Percentiles rank a stretch among this genome's conserved stretches.
Evolutionary conservation across 2,113 vertebrate species (phyloP).

Genomic region (Falcunculus frontatus): DNA sequence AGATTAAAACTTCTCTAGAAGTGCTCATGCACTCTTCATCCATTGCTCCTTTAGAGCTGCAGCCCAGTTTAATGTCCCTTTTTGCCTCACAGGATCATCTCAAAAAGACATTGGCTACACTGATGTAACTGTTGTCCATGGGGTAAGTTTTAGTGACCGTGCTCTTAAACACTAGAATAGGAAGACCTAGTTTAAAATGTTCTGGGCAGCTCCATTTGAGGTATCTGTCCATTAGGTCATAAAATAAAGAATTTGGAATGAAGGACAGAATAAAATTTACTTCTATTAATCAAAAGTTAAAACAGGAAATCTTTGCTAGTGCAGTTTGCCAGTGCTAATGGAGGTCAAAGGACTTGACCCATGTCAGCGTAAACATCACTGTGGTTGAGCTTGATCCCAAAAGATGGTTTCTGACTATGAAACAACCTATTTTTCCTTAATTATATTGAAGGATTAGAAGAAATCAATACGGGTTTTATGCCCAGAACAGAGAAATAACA

Average conservation of each 20-base stretch:
- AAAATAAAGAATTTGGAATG: not conserved
- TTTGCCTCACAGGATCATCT: not conserved
- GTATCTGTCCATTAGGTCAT: not conserved
- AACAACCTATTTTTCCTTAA: not conserved
- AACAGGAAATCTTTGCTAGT: not conserved
- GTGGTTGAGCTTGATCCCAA: not conserved
- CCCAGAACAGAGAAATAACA: not conserved
- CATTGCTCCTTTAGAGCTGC: not conserved
- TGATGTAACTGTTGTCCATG: rapidly evolving
- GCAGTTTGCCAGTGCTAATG: not conserved
- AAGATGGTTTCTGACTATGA: not conserved
- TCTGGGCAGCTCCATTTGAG: not conserved
- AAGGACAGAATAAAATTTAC: not conserved
- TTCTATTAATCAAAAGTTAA: not conserved
- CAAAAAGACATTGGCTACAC: rapidly evolving
- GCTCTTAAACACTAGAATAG: not conserved
- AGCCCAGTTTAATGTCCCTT: not conserved
- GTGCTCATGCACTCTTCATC: not conserved
- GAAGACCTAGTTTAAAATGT: not conserved
- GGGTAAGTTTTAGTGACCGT: not conserved
- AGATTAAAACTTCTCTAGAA: not conserved
- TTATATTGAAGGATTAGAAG: not conserved
- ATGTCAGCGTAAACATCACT: not conserved
- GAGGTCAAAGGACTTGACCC: not conserved
- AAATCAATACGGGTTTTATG: not conserved